Evolutionary conservation across 2,888 invertebrate species (phyloP).

Genomic region (Julus scandinavius): DNA sequence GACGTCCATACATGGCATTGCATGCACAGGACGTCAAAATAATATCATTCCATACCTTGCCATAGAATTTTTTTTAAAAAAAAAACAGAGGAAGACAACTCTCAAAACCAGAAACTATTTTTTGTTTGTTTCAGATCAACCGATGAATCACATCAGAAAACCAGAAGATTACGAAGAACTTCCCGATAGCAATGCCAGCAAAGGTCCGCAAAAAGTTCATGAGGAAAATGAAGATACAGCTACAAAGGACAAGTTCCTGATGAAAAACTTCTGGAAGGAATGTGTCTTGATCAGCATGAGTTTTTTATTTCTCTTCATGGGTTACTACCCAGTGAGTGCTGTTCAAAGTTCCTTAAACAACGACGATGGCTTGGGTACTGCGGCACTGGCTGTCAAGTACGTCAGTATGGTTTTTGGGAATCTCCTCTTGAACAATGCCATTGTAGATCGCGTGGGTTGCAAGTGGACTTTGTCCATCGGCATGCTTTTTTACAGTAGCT

Average conservation of each 20-base stretch:
- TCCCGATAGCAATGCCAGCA: not conserved
- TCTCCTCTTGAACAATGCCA: constrained; percentile 92
- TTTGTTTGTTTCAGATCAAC: not conserved
- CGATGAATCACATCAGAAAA: not conserved
- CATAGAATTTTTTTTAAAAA: too few relatives aligned
- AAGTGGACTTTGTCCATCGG: constrained; percentile 95
- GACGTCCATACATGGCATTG: too few relatives aligned
- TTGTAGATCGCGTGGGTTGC: constrained; percentile 91
- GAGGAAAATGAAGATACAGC: not conserved
- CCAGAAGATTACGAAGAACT: constrained; percentile 21
- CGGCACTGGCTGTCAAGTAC: constrained; percentile 90
- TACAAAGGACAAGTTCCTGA: not conserved
- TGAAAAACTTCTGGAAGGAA: constrained; percentile 53
- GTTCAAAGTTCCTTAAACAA: constrained; percentile 86
- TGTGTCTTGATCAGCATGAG: constrained; percentile 10
- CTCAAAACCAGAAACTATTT: too few relatives aligned
- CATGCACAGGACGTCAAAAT: too few relatives aligned
- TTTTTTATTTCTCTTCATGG: constrained; percentile 49
- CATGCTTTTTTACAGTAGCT: constrained; percentile 92
- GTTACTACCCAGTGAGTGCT: constrained; percentile 50
- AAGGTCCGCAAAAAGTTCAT: not conserved
- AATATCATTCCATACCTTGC: too few relatives aligned
- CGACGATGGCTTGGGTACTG: constrained; percentile 86
- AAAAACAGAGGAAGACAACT: too few relatives aligned
- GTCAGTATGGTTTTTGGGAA: constrained; percentile 93